These are phyloP conservation scores for Neotragus moschatus DNA, from an alignment of 2,113 vertebrate genomes.

Conservation along the genomic window DNA sequence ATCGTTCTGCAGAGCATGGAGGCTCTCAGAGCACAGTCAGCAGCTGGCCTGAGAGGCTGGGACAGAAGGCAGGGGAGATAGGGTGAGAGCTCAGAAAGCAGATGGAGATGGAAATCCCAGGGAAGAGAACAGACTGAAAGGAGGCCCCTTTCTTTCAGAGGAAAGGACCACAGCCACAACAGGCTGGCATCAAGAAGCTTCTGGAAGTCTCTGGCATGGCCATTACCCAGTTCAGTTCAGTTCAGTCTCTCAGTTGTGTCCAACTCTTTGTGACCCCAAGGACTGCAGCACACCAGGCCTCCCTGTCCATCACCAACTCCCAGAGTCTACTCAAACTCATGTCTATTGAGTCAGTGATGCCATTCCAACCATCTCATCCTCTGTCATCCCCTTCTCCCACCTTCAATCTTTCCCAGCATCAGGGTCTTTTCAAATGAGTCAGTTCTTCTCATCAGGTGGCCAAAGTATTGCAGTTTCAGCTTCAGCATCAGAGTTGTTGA, in stretches of 20 bases:
- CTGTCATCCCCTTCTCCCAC: not conserved
- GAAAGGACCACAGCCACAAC: not conserved
- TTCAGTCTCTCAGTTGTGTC: not conserved
- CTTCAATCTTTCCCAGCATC: not conserved
- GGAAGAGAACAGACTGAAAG: not conserved
- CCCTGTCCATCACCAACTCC: not conserved
- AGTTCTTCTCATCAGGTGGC: not conserved
- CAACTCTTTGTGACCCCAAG: accelerated
- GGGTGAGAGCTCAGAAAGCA: not conserved
- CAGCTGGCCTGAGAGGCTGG: not conserved
- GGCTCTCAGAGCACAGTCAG: not conserved
- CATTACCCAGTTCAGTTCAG: not conserved
- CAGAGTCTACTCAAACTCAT: not conserved
- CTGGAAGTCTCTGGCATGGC: not conserved
- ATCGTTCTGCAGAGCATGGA: not conserved
- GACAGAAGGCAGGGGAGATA: not conserved
- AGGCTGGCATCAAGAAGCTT: accelerated
- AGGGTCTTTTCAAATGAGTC: not conserved
- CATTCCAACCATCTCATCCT: not conserved
- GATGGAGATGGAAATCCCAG: accelerated
- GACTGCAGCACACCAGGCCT: not conserved
- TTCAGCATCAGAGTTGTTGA: not conserved
- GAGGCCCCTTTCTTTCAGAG: not conserved
- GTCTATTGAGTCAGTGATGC: not conserved
- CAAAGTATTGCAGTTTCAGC: not conserved